Base-by-base conservation (phyloP, 2,888 invertebrate species). In the Drosophila subquinaria region DNA sequence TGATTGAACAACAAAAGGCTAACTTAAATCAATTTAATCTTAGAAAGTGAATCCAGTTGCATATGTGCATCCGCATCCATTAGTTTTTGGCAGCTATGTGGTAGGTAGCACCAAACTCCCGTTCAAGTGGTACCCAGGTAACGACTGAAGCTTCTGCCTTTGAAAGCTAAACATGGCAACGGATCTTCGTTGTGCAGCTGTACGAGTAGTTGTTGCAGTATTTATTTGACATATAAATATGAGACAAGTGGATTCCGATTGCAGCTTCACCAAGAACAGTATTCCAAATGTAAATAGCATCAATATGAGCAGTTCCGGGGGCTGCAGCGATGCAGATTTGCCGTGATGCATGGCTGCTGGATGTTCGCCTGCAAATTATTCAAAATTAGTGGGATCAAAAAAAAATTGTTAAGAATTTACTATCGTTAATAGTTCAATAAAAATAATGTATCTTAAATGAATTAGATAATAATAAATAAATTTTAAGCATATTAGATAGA, bases 331-430 rank as follows among this genome's bases (percentile, higher is more conserved):
- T 74, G 88, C 73, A 50, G 91, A 89, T 64, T 84, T 94, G 53
- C 96, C 95, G 86, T 96, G 96, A 93, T 97, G 96, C 96, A 97
- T 97, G 50, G 97, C 97, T 65, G 96, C 97, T 87, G 97, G 97
- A 92, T 96, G 96, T 94, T 97, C 97, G 89, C 96, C 97, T 96
- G 95, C 9, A 79, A 69, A 61, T 61, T 17, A 15, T 20, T 6
- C 15, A 33, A 11, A 2, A 45, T 45, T 38, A 38, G 38, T 38
- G 38, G 8, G 8, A 6, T 6, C 38, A n/a, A 38, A n/a, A 8
- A 33, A 9, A 9, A 10, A 0, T 9, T 9, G 10, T 9, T 9
- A 9, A 33, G 10, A 30, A 30, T 6, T 9, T 9, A 33, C 1
- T 33, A 33, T 33, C 33, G 33, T 9, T 6, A 9, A 33, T 10